A percentile compares a stretch with the other conserved stretches of the same genome.
Conservation (phyloP, 2,113 vertebrate species). For the Brevimyrus niger region DNA sequence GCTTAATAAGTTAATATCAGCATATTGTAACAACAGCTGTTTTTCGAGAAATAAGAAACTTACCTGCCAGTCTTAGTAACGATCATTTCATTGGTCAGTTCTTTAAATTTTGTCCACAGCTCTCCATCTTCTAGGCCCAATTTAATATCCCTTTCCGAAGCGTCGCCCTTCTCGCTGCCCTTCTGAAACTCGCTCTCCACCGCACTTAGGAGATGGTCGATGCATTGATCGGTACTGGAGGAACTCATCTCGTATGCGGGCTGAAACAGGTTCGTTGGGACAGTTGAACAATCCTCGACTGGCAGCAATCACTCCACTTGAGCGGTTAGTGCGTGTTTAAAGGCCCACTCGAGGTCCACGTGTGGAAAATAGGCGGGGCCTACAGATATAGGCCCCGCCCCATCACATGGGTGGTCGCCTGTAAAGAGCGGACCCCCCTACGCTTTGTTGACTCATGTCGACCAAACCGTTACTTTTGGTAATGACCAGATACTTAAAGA, state of each 20-base stretch:
- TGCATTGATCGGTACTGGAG: conserved; percentile 57
- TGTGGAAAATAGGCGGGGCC: conserved; percentile 46
- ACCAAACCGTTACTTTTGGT: neutral
- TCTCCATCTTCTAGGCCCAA: conserved; percentile 63
- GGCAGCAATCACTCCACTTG: conserved; percentile 18
- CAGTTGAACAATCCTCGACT: conserved; percentile 4
- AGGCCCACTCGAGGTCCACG: conserved; percentile 47
- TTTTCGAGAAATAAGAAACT: neutral
- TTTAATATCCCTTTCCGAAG: conserved; percentile 67
- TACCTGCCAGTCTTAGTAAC: conserved; percentile 71
- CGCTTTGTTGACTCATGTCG: neutral
- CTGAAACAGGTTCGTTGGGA: neutral
- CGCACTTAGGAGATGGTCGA: conserved; percentile 70
- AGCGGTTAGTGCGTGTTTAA: conserved; percentile 48
- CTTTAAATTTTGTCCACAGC: conserved; percentile 69
- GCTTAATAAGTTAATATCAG: neutral
- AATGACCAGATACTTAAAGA: neutral
- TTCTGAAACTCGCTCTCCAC: conserved; percentile 68
- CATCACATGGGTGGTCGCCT: neutral
- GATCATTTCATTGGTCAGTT: conserved; percentile 73
- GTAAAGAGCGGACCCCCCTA: neutral
- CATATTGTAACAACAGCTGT: neutral
- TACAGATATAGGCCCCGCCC: conserved; percentile 25
- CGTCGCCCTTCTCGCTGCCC: conserved; percentile 67
- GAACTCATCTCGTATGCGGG: conserved; percentile 55